Evolutionary conservation across 2,113 vertebrate species (phyloP).

Genomic region (Chelonoidis abingdonii): DNA sequence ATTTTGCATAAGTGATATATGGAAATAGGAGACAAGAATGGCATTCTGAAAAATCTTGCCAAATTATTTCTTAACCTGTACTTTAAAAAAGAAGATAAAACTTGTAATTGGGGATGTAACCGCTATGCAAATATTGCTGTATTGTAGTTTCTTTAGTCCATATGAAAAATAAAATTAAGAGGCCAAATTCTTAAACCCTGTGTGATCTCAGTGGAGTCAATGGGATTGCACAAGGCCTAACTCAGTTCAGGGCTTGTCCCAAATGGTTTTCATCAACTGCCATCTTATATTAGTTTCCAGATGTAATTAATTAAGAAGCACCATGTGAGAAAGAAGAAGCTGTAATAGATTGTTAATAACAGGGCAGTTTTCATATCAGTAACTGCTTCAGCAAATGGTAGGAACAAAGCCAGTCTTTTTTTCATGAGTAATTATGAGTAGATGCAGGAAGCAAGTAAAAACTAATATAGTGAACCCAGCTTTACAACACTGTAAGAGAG

Average conservation of each 20-base stretch:
- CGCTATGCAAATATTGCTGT: conserved; percentile 67
- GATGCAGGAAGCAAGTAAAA: conserved; percentile 48
- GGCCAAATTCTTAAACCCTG: neutral
- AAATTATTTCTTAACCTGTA: conserved; percentile 61
- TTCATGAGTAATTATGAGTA: neutral
- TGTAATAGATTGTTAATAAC: conserved; percentile 56
- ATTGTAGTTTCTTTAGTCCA: conserved; percentile 56
- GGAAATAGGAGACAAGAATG: conserved; percentile 60
- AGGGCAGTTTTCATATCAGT: conserved; percentile 51
- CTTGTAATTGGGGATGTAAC: conserved; percentile 62
- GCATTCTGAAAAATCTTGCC: conserved; percentile 68
- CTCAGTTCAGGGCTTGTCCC: neutral
- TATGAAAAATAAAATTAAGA: conserved; percentile 27
- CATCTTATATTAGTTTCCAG: conserved; percentile 60
- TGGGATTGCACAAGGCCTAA: neutral
- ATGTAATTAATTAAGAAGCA: conserved; percentile 55
- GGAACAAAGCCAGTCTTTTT: conserved; percentile 35
- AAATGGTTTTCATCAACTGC: conserved; percentile 45
- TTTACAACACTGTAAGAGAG: neutral
- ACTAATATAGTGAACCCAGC: neutral
- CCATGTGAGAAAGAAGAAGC: conserved; percentile 53
- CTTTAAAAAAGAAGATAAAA: conserved; percentile 67
- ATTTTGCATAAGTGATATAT: conserved; percentile 61
- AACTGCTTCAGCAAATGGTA: conserved; percentile 25
- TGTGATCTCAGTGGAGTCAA: neutral